A percentile compares a stretch with the other conserved stretches of the same genome.
Evolutionary conservation across 2,888 invertebrate species (phyloP).

Genomic region (Himalopsyche kuldschensis): DNA sequence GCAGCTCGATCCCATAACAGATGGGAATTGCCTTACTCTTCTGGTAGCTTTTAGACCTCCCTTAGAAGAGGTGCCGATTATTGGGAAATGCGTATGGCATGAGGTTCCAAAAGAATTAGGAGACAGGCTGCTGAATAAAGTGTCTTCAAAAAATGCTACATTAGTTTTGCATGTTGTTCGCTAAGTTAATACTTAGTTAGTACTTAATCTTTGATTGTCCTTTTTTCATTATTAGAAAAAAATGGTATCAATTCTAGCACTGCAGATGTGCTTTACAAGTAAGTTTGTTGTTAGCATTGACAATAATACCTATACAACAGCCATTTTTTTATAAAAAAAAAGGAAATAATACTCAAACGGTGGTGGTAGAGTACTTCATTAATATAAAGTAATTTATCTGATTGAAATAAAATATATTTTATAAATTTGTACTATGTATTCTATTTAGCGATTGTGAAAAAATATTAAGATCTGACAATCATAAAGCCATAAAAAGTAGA

Average conservation of each 20-base stretch:
- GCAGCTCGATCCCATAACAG: constrained; percentile 49
- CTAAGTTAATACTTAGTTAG: constrained; percentile 45
- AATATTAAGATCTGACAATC: not conserved
- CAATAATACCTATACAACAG: not conserved
- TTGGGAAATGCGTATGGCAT: constrained; percentile 89
- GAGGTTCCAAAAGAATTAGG: constrained; percentile 73
- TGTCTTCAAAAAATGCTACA: constrained; percentile 75
- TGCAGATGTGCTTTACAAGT: not conserved
- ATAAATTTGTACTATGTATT: not conserved
- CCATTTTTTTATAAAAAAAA: not conserved
- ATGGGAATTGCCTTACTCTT: constrained; percentile 81
- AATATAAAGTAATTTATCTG: not conserved
- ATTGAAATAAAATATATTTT: not conserved
- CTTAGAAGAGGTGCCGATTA: constrained; percentile 82
- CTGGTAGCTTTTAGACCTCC: constrained; percentile 83
- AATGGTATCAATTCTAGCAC: not conserved
- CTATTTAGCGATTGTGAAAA: not conserved
- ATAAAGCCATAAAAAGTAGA: not conserved
- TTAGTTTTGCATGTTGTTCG: constrained; percentile 83
- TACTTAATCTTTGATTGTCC: not conserved
- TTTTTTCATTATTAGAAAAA: not conserved
- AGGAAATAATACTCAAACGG: not conserved
- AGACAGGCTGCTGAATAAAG: constrained; percentile 66
- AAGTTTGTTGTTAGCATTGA: not conserved
- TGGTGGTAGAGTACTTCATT: not conserved